Conservation (phyloP, 2,113 vertebrate species). For the Heterotis niloticus region DNA sequence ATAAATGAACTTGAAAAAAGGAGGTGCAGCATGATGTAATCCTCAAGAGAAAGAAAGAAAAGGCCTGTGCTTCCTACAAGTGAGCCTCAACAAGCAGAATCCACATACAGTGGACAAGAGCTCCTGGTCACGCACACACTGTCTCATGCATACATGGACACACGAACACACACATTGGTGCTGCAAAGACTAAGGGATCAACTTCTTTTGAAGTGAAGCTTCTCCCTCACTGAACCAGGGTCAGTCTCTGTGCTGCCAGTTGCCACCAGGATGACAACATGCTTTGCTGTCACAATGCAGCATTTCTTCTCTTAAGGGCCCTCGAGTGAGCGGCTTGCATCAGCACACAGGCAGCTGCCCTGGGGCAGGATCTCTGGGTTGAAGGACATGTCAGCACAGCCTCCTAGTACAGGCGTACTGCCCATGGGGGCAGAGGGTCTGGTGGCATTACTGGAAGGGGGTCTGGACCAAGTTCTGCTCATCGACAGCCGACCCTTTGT, state of each 20-base stretch:
- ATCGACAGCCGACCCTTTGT: slow-evolving; percentile 94
- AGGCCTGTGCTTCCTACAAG: slow-evolving; percentile 41
- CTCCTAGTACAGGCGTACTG: slow-evolving; percentile 52
- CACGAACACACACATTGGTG: slow-evolving; percentile 13
- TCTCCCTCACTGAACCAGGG: slow-evolving; percentile 40
- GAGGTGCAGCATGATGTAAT: slow-evolving; percentile 73
- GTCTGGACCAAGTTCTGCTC: slow-evolving; percentile 79
- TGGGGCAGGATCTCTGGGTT: slow-evolving; percentile 40
- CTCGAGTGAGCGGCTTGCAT: slow-evolving; percentile 57
- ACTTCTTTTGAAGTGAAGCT: slow-evolving; percentile 46
- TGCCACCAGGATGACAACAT: slow-evolving; percentile 77
- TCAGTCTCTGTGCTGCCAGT: slow-evolving; percentile 66
- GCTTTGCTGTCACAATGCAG: slow-evolving; percentile 67
- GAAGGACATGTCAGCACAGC: slow-evolving; percentile 70
- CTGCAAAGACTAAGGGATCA: slow-evolving; percentile 24
- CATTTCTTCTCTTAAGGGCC: slow-evolving; percentile 75
- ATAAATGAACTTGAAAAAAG: slow-evolving; percentile 55
- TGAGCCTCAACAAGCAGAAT: slow-evolving; percentile 56
- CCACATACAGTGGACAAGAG: slow-evolving; percentile 47
- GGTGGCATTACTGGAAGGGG: slow-evolving; percentile 84
- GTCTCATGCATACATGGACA: slow-evolving; percentile 18
- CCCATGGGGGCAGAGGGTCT: slow-evolving; percentile 74
- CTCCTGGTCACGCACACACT: slow-evolving; percentile 24
- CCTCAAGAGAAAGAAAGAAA: slow-evolving; percentile 50
- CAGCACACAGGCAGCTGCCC: slow-evolving; percentile 42